Evolutionary conservation across 2,113 vertebrate species (phyloP), one percentile per base, ranked within the genome.

Genomic region (Tragulus kanchil): DNA sequence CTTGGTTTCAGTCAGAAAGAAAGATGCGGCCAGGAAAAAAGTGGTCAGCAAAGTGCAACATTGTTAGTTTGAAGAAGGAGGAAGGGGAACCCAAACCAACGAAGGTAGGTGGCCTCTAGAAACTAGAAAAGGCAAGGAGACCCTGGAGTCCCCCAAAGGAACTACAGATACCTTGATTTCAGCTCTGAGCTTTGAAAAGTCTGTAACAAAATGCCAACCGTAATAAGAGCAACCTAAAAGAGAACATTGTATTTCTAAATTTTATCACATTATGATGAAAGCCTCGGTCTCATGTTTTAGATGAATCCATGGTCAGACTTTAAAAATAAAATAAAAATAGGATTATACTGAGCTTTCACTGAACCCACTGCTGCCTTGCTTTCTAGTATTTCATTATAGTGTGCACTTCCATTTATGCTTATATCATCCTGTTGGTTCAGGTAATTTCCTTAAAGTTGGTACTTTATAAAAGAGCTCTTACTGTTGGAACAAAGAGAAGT

Each of bases 361-460:
- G 98, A 95, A 85, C 31, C 77, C 92, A 93, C 97, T 97, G 75
- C 97, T 97, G 65, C 50, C 71, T 36, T 85, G n/a, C 61, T 89
- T 96, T 78, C 75, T 77, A 78, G 82, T 52, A 95, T 93, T 92
- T 97, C 83, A 28, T 96, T 87, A 91, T 52, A 83, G 56, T 73
- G 89, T 61, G 42, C 88, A 82, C 95, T 89, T 96, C 82, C 62
- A 89, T 73, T 84, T 81, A 50, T 61, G 90, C 82, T 94, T 81
- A 77, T 89, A 89, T 84, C 97, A 97, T 95, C 90, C 97, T 97
- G 98, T 98, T 96, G 98, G 91, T 48, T 97, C 7, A 11, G 92
- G 79, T 85, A 95, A 94, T 98, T 97, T 98, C 97, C 93, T 92
- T 97, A 88, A 88, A 95, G 82, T 97, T 54, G 94, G 48, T 59